Base-by-base conservation (phyloP, 2,888 invertebrate genomes). In the Therioaphis trifolii region DNA sequence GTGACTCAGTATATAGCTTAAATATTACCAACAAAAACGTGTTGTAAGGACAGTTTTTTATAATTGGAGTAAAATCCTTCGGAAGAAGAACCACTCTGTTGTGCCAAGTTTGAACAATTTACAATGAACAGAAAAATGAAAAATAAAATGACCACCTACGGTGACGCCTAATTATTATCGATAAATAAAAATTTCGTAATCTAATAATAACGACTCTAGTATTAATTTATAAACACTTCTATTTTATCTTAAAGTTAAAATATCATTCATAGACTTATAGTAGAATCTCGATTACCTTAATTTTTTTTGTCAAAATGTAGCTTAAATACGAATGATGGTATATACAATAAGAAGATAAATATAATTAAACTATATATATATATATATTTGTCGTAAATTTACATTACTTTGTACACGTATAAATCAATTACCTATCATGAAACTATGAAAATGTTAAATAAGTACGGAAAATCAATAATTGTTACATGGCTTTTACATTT, bases 21-120 rank as follows among this genome's bases (percentile, higher is more conserved):
- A 58, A 80, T 49, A 79, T 55, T 58, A 46, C 46, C 43, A 77
- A 77, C 66, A 66, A 66, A 79, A 80, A 58, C 58, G 46, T 71
- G 29, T 29, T 58, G 43, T 61, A 35, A 40, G 12, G 18, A 79
- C 55, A 40, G 61, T 29, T 63, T 76, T 46, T 29, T 63, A 76
- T 46, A 46, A 76, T 76, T 29, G 43, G n/a, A 63, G 27, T 61
- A 46, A 61, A 58, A 55, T n/a, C 15, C 18, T 14, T 69, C 18
- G 27, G 12, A n/a, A 77, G 24, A 11, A 63, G 18, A n/a, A 21
- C n/a, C 15, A 21, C 15, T 43, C 9, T 14, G n/a, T 21, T 46
- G 4, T 2, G 2, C 24, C n/a, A 46, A 46, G 29, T 27, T 46
- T 46, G 46, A 63, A 63, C 12, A 63, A 63, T 76, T 27, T 29